Conservation (phyloP, 1,140 invertebrate species). For the Cyphomyrmex costatus region DNA sequence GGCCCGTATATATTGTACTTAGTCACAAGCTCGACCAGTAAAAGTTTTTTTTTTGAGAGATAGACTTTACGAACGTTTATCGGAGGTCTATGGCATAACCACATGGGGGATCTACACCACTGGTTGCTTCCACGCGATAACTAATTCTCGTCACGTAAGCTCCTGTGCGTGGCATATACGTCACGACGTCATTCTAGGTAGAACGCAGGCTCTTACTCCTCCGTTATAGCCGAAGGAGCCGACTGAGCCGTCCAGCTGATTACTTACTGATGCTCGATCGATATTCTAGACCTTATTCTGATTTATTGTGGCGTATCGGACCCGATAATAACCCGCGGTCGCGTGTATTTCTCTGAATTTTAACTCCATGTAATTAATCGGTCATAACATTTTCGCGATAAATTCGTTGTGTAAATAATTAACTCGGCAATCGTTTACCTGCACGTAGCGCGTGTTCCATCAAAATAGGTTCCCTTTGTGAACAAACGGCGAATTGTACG, state of each 20-base stretch:
- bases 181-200: constrained; percentile 61
- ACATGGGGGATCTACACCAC: constrained; percentile 68
- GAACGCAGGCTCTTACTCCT: too few relatives aligned
- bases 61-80: constrained; percentile 2
- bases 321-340: background rate
- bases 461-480: constrained; percentile 69
- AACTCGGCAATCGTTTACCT: constrained; percentile 70
- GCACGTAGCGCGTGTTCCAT: constrained; percentile 15
- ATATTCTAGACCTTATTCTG: background rate
- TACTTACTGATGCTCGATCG: constrained; percentile 39
- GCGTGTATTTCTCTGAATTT: constrained; percentile 44
- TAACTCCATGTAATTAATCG: constrained; percentile 30
- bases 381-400: constrained; percentile 57
- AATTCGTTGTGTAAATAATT: constrained; percentile 69
- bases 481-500: constrained; percentile 61
- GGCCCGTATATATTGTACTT: too few relatives aligned
- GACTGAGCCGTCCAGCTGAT: constrained; percentile 24
- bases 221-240: too few relatives aligned
- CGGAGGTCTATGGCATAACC: constrained; percentile 32
- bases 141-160: constrained; percentile 70
- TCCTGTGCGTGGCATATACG: constrained; percentile 35
- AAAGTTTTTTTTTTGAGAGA: background rate
- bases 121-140: constrained; percentile 73
- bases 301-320: constrained; percentile 3
- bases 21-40: background rate